Evolutionary conservation across 2,888 invertebrate genomes (phyloP).

Genomic region (Pandemis heparana): DNA sequence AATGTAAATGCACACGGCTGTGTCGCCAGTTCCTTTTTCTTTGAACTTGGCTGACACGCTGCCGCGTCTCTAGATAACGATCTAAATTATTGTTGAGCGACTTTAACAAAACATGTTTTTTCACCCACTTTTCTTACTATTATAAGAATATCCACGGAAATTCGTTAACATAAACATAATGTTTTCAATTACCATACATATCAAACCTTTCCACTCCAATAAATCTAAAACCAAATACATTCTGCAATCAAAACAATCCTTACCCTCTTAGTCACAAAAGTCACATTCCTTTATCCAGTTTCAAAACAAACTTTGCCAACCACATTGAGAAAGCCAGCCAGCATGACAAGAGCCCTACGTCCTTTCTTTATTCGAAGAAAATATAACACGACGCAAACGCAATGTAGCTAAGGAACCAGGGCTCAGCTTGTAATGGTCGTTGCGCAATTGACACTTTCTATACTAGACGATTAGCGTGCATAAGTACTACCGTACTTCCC

Average conservation of each 20-base stretch:
- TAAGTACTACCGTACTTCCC: conserved; percentile 25
- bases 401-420: not conserved
- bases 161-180: conserved; percentile 8
- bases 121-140: not conserved
- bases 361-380: conserved; percentile 5
- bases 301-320: conserved; percentile 3
- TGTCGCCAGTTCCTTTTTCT: no score
- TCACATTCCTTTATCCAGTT: not conserved
- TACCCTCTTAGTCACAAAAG: not conserved
- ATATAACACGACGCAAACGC: conserved; percentile 10
- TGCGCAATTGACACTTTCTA: conserved; percentile 38
- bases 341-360: conserved; percentile 11
- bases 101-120: not conserved
- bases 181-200: conserved; percentile 27
- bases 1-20: no score
- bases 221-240: conserved; percentile 2
- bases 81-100: not conserved
- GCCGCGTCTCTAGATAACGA: not conserved
- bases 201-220: conserved; percentile 30
- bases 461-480: conserved; percentile 27
- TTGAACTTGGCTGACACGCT: no score
- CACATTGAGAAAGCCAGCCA: conserved; percentile 19
- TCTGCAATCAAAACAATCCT: conserved; percentile 14
- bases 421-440: conserved; percentile 28
- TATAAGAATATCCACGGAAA: conserved; percentile 24